A percentile compares a stretch with the other conserved stretches of the same genome.
Evolutionary conservation across 2,797 vertebrate species (phyloP).

Genomic region (Poeciliopsis presidionis): DNA sequence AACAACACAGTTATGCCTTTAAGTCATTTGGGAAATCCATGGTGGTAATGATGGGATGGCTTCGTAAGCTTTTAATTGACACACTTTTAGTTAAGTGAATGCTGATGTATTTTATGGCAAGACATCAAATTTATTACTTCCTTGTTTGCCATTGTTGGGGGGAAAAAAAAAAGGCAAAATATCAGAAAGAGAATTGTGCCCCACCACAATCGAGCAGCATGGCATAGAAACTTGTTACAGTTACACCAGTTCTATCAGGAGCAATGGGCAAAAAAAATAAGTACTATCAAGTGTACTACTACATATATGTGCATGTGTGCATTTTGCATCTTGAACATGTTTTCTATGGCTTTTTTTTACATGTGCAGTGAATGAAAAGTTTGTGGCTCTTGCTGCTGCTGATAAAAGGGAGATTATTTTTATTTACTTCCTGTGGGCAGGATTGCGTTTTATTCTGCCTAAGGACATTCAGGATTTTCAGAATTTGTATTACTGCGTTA

Average conservation of each 20-base stretch:
- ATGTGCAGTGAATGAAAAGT: background rate
- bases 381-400: background rate
- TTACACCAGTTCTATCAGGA: background rate
- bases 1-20: background rate
- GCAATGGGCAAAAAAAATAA: background rate
- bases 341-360: background rate
- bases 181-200: background rate
- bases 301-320: background rate
- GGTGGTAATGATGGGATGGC: background rate
- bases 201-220: background rate
- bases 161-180: background rate
- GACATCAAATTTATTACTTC: background rate
- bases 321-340: background rate
- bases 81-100: background rate
- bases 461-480: background rate
- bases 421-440: background rate
- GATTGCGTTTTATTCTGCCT: background rate
- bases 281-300: background rate
- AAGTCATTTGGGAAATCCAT: background rate
- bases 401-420: background rate
- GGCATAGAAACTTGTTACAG: background rate
- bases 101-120: background rate
- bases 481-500: background rate
- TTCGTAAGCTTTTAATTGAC: background rate
- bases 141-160: background rate